phyloP scores from a whole-genome alignment of 2,888 invertebrate species.

The Macropis europaea region DNA sequence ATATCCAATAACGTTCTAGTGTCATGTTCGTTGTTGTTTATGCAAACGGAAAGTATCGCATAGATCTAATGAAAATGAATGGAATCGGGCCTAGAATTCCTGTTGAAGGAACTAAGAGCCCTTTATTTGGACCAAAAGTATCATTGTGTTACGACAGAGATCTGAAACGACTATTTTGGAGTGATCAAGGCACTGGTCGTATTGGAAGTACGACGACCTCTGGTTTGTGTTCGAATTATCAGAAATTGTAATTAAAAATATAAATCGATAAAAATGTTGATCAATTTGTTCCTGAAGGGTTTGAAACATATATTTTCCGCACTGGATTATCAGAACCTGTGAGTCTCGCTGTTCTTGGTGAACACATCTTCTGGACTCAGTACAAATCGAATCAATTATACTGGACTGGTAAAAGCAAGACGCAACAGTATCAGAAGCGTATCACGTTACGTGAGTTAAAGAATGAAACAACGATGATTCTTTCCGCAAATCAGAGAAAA shows the following conservation, averaged over 20 bases:
- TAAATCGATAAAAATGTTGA: background rate
- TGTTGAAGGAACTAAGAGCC: constrained; percentile 77
- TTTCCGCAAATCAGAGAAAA: background rate
- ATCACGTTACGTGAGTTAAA: constrained; percentile 75
- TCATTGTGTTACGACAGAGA: constrained; percentile 82
- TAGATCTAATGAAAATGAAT: constrained; percentile 86
- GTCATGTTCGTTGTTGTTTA: constrained; percentile 72
- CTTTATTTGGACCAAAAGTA: constrained; percentile 81
- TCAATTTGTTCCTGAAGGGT: constrained; percentile 64
- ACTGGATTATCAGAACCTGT: constrained; percentile 79
- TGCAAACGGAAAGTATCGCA: constrained; percentile 78
- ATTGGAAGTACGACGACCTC: constrained; percentile 85
- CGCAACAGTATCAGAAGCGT: constrained; percentile 65
- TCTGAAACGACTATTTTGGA: constrained; percentile 84
- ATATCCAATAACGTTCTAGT: constrained; percentile 63
- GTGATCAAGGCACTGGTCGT: constrained; percentile 84
- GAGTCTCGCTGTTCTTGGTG: constrained; percentile 83
- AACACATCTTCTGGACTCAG: constrained; percentile 87
- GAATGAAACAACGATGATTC: background rate
- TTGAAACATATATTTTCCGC: constrained; percentile 77
- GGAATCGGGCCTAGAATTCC: constrained; percentile 81
- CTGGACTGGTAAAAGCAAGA: constrained; percentile 82
- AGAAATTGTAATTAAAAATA: background rate
- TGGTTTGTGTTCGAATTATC: constrained; percentile 76
- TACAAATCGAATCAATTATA: constrained; percentile 82